These are phyloP conservation scores for Anagyrus pseudococci DNA, from an alignment of 2,888 invertebrate species.

Conservation along the genomic window DNA sequence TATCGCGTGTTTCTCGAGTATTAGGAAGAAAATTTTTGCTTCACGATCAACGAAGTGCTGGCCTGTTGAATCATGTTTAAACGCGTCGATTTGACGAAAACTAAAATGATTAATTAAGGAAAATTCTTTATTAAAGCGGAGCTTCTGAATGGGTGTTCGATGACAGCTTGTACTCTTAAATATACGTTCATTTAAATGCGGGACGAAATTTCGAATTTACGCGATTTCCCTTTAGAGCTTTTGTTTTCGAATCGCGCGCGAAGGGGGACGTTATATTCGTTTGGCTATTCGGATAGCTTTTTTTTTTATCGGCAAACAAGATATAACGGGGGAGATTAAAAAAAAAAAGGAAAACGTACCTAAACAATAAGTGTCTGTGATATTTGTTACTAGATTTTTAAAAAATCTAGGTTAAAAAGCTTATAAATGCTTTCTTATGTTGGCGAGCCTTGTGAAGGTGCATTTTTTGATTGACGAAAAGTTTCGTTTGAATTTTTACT, in stretches of 20 bases:
- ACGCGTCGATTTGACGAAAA: slow-evolving; percentile 41
- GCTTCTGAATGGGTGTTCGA: slow-evolving; percentile 30
- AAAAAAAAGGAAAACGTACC: slow-evolving; percentile 16
- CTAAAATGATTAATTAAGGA: neutral
- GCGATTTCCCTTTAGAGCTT: neutral
- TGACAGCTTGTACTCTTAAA: slow-evolving; percentile 17
- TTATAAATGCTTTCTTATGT: slow-evolving; percentile 20
- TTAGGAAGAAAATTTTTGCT: slow-evolving; percentile 20
- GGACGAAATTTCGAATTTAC: neutral
- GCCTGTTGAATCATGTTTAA: slow-evolving; percentile 46
- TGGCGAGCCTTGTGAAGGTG: slow-evolving; percentile 14
- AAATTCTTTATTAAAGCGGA: slow-evolving; percentile 36
- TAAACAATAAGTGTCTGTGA: slow-evolving; percentile 35
- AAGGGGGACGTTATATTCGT: neutral
- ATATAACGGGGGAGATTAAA: too few relatives aligned
- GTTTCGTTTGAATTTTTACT: neutral
- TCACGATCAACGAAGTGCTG: slow-evolving; percentile 62
- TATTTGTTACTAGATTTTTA: slow-evolving; percentile 35
- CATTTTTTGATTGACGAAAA: slow-evolving; percentile 15
- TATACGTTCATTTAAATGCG: too few relatives aligned
- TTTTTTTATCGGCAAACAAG: slow-evolving; percentile 19
- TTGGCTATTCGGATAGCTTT: too few relatives aligned
- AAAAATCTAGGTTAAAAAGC: slow-evolving; percentile 32
- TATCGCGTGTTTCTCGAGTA: slow-evolving; percentile 24
- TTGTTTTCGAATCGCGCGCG: neutral